phyloP scores from a whole-genome alignment of 2,113 vertebrate species.

The Nematolebias whitei region DNA sequence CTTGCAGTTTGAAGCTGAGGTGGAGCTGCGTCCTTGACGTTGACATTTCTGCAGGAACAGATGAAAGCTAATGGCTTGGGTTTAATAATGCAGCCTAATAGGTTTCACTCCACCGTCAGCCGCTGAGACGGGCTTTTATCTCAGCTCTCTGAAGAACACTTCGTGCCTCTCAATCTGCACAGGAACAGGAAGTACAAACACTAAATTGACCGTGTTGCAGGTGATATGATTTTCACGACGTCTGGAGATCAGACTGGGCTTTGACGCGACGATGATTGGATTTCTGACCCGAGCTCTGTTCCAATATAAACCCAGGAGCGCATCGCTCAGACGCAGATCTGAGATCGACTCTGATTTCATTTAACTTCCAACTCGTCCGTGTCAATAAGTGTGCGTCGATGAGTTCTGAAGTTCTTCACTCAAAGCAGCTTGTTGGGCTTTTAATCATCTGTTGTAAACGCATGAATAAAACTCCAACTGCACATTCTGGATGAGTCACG shows the following conservation, averaged over 20 bases:
- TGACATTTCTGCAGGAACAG: neutral
- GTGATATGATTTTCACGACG: neutral
- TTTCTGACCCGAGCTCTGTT: conserved; percentile 5
- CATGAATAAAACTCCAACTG: conserved; percentile 1
- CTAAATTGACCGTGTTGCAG: neutral
- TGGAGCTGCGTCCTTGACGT: neutral
- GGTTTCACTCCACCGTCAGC: conserved; percentile 17
- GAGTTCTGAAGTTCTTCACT: neutral
- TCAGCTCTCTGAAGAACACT: neutral
- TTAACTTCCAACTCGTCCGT: too few relatives aligned
- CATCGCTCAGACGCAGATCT: conserved; percentile 53
- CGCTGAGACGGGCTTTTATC: conserved; percentile 31
- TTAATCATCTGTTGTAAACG: conserved; percentile 1
- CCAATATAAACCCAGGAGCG: conserved; percentile 31
- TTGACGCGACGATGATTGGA: neutral
- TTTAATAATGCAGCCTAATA: conserved; percentile 47
- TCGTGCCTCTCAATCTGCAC: conserved; percentile 4
- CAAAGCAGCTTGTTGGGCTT: neutral
- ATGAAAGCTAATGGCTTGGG: conserved; percentile 43
- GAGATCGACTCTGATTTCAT: too few relatives aligned
- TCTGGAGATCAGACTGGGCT: neutral
- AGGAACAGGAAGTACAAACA: neutral
- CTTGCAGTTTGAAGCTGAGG: neutral
- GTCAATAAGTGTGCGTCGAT: too few relatives aligned
- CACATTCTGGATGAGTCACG: neutral